These are phyloP conservation scores for Gymnothorax javanicus DNA, from an alignment of 2,797 vertebrate species.

Conservation along the genomic window DNA sequence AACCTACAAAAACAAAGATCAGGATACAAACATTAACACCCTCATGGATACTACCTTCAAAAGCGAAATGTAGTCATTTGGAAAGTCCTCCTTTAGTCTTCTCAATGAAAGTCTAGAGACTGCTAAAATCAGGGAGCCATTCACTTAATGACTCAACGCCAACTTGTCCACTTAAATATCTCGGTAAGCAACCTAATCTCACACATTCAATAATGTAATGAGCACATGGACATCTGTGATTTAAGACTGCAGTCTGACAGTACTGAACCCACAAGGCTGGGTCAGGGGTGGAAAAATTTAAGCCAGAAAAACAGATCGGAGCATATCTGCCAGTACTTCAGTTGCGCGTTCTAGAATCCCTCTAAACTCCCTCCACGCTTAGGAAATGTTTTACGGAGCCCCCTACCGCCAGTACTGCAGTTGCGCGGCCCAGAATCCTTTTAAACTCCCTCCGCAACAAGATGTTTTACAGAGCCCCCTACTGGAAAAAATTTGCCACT, in stretches of 20 bases:
- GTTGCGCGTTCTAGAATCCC: too few species aligned
- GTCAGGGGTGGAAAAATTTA: too few species aligned
- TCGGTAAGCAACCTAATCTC: too few species aligned
- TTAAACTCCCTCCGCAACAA: background rate
- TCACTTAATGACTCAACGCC: background rate
- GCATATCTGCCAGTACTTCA: too few species aligned
- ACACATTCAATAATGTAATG: too few species aligned
- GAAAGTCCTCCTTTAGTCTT: background rate
- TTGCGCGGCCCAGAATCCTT: background rate
- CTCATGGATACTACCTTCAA: background rate
- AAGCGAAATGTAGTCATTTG: background rate
- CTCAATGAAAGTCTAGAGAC: background rate
- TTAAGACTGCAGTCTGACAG: background rate
- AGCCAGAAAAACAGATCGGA: too few species aligned
- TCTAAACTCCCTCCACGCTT: too few species aligned
- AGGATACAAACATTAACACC: background rate
- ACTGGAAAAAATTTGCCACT: background rate
- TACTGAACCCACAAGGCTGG: background rate
- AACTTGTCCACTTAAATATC: background rate
- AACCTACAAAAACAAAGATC: constrained; percentile 75
- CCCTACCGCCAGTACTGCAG: background rate
- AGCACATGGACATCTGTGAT: too few species aligned
- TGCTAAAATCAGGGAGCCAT: background rate
- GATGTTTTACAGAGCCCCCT: background rate
- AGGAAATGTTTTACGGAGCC: too few species aligned